A percentile compares a stretch with the other conserved stretches of the same genome.
These are phyloP conservation scores for Patagioenas fasciata DNA, from an alignment of 2,113 vertebrate genomes.

Conservation along the genomic window DNA sequence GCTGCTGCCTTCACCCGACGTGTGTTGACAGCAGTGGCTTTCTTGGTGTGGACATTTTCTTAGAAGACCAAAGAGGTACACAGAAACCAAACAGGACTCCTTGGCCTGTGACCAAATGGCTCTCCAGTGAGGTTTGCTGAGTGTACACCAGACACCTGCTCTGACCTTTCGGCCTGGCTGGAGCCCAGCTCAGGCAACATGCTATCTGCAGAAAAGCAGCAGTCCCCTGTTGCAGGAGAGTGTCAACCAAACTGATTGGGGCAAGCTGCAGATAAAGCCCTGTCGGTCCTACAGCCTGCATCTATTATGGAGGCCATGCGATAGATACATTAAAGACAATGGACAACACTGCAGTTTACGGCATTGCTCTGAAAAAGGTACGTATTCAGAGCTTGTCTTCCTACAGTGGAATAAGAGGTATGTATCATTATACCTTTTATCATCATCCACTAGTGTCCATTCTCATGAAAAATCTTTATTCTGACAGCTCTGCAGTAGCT, in stretches of 20 bases:
- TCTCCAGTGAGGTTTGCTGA: not conserved
- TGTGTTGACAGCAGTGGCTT: not conserved
- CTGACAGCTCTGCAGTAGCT: not conserved
- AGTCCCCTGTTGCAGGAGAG: not conserved
- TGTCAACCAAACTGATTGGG: not conserved
- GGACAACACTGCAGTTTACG: not conserved
- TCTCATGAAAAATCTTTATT: not conserved
- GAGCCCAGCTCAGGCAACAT: not conserved
- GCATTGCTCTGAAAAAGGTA: not conserved
- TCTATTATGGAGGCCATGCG: fast-evolving
- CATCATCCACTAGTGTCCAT: not conserved
- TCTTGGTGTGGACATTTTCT: not conserved
- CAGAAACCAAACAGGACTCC: not conserved
- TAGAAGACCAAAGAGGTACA: fast-evolving
- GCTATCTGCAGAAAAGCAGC: not conserved
- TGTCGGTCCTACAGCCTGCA: not conserved
- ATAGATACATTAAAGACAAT: not conserved
- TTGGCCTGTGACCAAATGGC: fast-evolving
- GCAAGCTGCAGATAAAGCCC: not conserved
- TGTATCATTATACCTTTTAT: not conserved
- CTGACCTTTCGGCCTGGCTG: fast-evolving
- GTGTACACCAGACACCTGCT: not conserved
- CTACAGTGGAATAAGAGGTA: not conserved
- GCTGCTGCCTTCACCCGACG: not conserved
- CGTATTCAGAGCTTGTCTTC: not conserved